Percentiles rank a stretch among this genome's conserved stretches.
These are phyloP conservation scores for Eutrigla gurnardus DNA, from an alignment of 2,797 vertebrate genomes.

Conservation along the genomic window DNA sequence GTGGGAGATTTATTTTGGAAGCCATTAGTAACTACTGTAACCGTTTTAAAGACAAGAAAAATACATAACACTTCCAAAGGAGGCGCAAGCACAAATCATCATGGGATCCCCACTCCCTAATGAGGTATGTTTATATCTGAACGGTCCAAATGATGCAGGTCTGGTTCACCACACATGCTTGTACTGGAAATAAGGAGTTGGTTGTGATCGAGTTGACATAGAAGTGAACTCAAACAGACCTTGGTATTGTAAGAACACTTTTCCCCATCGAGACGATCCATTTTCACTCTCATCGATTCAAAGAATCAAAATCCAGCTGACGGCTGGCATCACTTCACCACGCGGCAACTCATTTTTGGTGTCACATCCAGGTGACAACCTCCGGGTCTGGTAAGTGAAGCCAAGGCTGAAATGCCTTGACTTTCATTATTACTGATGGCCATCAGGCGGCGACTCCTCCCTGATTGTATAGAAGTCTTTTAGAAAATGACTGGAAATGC, in stretches of 20 bases:
- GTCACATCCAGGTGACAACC: neutral
- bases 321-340: neutral
- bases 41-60: neutral
- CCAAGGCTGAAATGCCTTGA: neutral
- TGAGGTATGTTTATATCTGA: neutral
- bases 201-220: neutral
- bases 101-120: neutral
- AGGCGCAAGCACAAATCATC: neutral
- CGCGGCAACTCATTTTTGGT: neutral
- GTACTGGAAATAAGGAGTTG: neutral
- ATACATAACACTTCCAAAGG: neutral
- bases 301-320: neutral
- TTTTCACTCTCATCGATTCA: neutral
- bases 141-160: neutral
- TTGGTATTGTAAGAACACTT: neutral
- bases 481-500: neutral
- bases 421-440: neutral
- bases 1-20: conserved; percentile 4
- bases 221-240: neutral
- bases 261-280: neutral
- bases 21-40: neutral
- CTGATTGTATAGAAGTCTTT: neutral
- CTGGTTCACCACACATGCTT: neutral
- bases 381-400: neutral
- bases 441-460: neutral